These are phyloP conservation scores for Ceuthmochares aereus DNA, from an alignment of 2,113 vertebrate genomes.

Conservation along the genomic window DNA sequence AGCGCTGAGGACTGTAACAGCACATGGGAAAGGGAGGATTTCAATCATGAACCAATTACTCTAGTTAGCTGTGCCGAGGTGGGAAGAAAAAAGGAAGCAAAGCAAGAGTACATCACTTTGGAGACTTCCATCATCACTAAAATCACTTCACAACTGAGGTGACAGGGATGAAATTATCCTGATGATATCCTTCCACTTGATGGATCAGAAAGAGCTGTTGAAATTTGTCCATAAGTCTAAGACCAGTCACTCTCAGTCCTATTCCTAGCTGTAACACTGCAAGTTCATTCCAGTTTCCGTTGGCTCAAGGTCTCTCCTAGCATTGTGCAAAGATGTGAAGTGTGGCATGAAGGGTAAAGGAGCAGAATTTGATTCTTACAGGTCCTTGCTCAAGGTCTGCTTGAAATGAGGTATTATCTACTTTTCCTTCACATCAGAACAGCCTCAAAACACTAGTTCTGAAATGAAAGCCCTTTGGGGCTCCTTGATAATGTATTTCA, in stretches of 20 bases:
- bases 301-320: background rate
- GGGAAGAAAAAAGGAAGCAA: constrained; percentile 70
- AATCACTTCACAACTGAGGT: constrained; percentile 69
- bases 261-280: background rate
- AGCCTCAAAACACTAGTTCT: background rate
- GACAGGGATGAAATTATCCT: background rate
- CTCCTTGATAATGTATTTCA: constrained; percentile 24
- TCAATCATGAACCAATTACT: background rate
- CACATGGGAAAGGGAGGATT: background rate
- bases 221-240: background rate
- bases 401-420: constrained; percentile 2
- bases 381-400: background rate
- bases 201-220: background rate
- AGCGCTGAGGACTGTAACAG: background rate
- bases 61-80: background rate
- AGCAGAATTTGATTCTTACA: background rate
- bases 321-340: background rate
- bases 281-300: background rate
- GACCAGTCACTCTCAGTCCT: background rate
- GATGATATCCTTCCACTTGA: background rate
- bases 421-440: background rate
- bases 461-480: background rate
- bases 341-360: background rate
- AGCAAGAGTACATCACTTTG: constrained; percentile 48
- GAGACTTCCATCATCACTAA: constrained; percentile 70